Evolutionary conservation across 23 tunicate genomes (phyloP).

Genomic region (Oikopleura vanhoeffeni): DNA sequence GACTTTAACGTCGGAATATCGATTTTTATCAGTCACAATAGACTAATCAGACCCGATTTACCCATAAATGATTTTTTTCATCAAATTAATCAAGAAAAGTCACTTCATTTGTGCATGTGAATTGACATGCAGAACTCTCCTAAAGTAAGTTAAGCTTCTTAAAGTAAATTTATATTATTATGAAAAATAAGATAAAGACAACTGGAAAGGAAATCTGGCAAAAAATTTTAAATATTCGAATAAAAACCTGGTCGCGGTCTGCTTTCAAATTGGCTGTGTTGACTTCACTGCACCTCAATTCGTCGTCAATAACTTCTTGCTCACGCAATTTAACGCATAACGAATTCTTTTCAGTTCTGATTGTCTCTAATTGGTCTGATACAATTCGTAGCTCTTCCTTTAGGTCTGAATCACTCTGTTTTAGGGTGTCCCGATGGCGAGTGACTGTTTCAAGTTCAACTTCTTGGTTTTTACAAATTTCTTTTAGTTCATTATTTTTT

Average conservation of each 20-base stretch:
- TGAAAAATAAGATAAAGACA: too few species aligned
- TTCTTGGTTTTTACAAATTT: not conserved
- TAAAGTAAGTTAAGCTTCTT: too few species aligned
- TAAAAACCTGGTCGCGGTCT: not conserved
- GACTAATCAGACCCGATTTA: too few species aligned
- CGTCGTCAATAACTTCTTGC: not conserved
- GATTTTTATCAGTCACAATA: too few species aligned
- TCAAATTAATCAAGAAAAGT: too few species aligned
- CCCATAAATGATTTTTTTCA: too few species aligned
- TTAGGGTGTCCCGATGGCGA: not conserved
- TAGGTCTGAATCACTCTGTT: not conserved
- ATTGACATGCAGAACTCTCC: too few species aligned
- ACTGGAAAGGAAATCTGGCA: too few species aligned
- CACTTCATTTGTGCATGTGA: too few species aligned
- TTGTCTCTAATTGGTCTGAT: not conserved
- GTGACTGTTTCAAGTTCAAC: not conserved
- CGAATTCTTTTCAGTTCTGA: not conserved
- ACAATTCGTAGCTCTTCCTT: not conserved
- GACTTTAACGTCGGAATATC: too few species aligned
- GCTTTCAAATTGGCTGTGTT: not conserved
- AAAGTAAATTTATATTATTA: too few species aligned
- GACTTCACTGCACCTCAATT: not conserved
- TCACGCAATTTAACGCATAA: not conserved
- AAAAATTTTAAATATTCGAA: too few species aligned
- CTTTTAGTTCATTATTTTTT: not conserved